Percentiles rank a stretch among this genome's conserved stretches.
Evolutionary conservation across 2,888 invertebrate species (phyloP).

Genomic region (Sinodicranocentrus sp.): DNA sequence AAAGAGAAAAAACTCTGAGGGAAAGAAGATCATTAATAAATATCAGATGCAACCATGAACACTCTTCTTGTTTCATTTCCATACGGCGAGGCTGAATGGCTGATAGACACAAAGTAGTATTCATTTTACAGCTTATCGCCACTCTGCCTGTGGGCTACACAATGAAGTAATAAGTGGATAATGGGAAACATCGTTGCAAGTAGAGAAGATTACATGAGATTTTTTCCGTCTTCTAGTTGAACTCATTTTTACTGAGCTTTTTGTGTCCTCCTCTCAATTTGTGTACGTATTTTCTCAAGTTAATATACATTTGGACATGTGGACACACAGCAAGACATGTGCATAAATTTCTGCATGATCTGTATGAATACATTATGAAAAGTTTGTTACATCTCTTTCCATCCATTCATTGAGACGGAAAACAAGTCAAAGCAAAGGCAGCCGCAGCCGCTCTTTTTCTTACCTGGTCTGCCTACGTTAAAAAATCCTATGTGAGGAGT

Average conservation of each 20-base stretch:
- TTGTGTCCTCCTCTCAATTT: background rate
- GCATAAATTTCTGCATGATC: constrained; percentile 59
- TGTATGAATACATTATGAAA: constrained; percentile 54
- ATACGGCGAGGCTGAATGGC: background rate
- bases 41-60: constrained; percentile 22
- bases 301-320: constrained; percentile 51
- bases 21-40: constrained; percentile 35
- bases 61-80: constrained; percentile 21
- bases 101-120: constrained; percentile 3
- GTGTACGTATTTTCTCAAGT: no score
- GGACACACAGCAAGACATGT: constrained; percentile 57
- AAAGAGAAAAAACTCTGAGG: background rate
- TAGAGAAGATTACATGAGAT: constrained; percentile 20
- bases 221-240: constrained; percentile 21
- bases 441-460: background rate
- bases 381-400: constrained; percentile 28
- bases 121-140: constrained; percentile 53
- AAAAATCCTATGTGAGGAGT: no score
- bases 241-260: constrained; percentile 29
- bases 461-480: no score
- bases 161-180: constrained; percentile 66
- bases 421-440: constrained; percentile 26
- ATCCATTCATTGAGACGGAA: background rate
- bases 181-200: constrained; percentile 35
- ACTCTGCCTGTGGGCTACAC: constrained; percentile 46